These are phyloP conservation scores for Polyploca ridens DNA, from an alignment of 2,888 invertebrate species.

Conservation along the genomic window DNA sequence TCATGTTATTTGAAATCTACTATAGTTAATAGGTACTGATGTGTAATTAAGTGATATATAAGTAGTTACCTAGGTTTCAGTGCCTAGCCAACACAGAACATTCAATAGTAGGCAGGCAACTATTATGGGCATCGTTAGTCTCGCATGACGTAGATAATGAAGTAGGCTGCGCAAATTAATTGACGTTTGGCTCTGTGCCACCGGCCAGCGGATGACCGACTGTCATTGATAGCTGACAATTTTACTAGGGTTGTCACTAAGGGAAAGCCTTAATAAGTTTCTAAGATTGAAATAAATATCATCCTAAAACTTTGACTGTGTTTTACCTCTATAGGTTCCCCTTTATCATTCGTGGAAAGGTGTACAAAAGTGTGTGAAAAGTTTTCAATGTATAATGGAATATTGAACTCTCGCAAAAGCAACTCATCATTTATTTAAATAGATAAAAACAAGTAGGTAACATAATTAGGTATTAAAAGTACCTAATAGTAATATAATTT, in stretches of 20 bases:
- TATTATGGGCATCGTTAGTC: conserved; percentile 23
- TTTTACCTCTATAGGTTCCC: no score
- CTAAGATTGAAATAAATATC: neutral
- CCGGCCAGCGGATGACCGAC: conserved; percentile 17
- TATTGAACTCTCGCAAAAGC: neutral
- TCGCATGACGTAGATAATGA: conserved; percentile 30
- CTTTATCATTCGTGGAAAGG: no score
- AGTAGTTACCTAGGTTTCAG: neutral
- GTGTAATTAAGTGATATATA: neutral
- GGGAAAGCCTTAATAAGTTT: neutral
- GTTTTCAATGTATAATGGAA: no score
- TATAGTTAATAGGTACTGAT: no score
- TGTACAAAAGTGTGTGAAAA: no score
- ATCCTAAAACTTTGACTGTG: no score
- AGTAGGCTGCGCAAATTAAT: conserved; percentile 32
- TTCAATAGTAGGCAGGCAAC: neutral
- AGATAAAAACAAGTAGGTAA: no score
- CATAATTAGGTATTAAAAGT: no score
- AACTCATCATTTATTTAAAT: neutral
- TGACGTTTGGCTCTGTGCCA: conserved; percentile 32
- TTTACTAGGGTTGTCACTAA: conserved; percentile 8
- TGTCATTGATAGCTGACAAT: conserved; percentile 19
- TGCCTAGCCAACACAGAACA: neutral
- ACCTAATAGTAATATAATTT: no score
- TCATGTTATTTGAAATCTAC: no score